phyloP scores from a whole-genome alignment of 2,888 invertebrate genomes.

The Hetaerina titia region DNA sequence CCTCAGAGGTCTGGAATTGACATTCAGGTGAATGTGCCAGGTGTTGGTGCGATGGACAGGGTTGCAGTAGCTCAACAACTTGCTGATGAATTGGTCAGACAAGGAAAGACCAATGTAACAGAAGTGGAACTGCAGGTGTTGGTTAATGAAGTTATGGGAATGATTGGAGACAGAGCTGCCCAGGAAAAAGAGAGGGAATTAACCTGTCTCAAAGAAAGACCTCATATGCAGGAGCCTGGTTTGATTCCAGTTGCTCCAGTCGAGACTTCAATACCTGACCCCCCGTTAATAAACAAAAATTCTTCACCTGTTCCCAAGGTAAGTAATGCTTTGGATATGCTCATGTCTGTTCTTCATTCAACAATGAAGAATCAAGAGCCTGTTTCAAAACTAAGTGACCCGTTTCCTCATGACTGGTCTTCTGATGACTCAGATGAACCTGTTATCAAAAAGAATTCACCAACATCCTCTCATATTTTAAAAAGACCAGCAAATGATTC shows the following conservation, averaged over 20 bases:
- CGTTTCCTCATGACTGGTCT: not conserved
- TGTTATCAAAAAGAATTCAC: not conserved
- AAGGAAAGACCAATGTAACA: slow-evolving; percentile 90
- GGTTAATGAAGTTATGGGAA: slow-evolving; percentile 87
- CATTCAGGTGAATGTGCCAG: slow-evolving; percentile 81
- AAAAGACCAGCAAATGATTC: not conserved
- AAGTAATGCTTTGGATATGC: not conserved
- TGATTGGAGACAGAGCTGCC: slow-evolving; percentile 42
- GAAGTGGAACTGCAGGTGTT: slow-evolving; percentile 88
- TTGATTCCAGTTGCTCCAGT: not conserved
- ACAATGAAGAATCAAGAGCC: not conserved
- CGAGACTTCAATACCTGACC: not conserved
- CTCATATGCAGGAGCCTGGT: not conserved
- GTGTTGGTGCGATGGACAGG: slow-evolving; percentile 87
- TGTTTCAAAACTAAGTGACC: not conserved
- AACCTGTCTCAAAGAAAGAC: not conserved
- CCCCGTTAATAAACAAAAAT: not conserved
- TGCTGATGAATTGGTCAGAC: slow-evolving; percentile 87
- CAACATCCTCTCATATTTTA: not conserved
- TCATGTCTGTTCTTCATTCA: slow-evolving; percentile 54
- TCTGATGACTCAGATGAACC: slow-evolving; percentile 46
- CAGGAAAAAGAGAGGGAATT: not conserved
- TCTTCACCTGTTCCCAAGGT: not conserved
- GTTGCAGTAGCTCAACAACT: slow-evolving; percentile 89
- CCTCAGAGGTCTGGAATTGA: slow-evolving; percentile 65